Conservation (phyloP, 1,140 invertebrate species). For the Yoshiicerus persimilis region DNA sequence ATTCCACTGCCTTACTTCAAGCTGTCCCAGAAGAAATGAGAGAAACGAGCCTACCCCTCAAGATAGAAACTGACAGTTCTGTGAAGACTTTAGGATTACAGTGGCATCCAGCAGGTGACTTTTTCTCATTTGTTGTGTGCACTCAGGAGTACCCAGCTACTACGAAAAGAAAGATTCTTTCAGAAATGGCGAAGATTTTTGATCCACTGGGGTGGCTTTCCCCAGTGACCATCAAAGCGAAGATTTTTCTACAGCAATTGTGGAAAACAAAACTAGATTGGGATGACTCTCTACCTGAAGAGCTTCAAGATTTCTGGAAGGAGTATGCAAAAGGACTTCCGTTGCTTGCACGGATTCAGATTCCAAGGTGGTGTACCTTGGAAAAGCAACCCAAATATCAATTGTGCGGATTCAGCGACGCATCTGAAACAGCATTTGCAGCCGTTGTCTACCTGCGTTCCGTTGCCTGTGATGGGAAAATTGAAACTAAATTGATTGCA, state of each 20-base stretch:
- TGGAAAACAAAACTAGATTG: slow-evolving; percentile 50
- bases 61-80: background rate
- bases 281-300: slow-evolving; percentile 51
- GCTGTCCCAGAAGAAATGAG: background rate
- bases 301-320: no score
- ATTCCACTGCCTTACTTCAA: background rate
- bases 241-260: slow-evolving; percentile 52
- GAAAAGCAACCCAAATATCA: no score
- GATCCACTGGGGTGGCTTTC: slow-evolving; percentile 31
- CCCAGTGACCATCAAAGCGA: slow-evolving; percentile 48
- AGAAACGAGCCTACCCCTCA: background rate
- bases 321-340: no score
- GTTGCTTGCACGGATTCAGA: no score
- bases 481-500: no score
- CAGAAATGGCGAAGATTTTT: slow-evolving; percentile 27
- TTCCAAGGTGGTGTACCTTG: no score
- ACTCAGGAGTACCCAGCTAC: slow-evolving; percentile 46
- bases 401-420: no score
- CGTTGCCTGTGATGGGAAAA: no score
- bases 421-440: no score
- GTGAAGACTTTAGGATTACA: background rate
- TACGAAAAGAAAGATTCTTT: slow-evolving; percentile 29
- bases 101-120: background rate
- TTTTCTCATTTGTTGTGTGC: slow-evolving; percentile 23
- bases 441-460: no score